Base-by-base conservation (phyloP, 2,888 invertebrate genomes). In the Dolichomitus sp. region DNA sequence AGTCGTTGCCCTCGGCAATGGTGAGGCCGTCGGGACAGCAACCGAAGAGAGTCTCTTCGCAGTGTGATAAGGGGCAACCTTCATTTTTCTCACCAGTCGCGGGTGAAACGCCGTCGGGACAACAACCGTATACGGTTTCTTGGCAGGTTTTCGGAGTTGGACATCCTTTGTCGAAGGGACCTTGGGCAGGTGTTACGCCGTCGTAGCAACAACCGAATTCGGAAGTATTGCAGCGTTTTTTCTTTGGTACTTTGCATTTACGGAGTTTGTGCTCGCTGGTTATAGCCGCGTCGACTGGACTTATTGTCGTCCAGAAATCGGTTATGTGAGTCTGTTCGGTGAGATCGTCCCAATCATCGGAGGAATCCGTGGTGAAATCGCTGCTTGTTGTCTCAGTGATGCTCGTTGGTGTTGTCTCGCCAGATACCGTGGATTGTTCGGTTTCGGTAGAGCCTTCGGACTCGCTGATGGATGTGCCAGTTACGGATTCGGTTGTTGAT, bases 131-230 rank as follows among this genome's bases (percentile, higher is more conserved):
- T 88, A 95, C 94, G 0, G 97, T 96, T 73, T 97, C 97, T 42
- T 95, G 95, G 89, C 98, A 98, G 0, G 97, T 97, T 84, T 96
- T 95, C 0, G 96, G 95, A 73, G 95, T 95, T 0, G 95, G 95
- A 89, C 98, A 98, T 37, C 97, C 97, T 94, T 96, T 95, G 75
- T 96, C 96, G 87, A 98, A 98, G 12, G 98, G 97, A 89, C 98
- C 99, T 88, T 95, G 94, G 11, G 98, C 98, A 6, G 95, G 91
- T 0, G 97, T 97, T 83, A 95, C 95, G 52, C 96, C 96, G 92
- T 98, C 98, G 37, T 97, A 96, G 90, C 99, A 99, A 91, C 99
- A 99, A 4, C 98, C 98, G 90, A 96, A 98, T 87, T 95, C 93
- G 9, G 96, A 95, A 12, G 94, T 95, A 14, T 94, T 94, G 88